Base-by-base conservation (phyloP, 2,113 vertebrate genomes). In the Thalassoma bifasciatum region DNA sequence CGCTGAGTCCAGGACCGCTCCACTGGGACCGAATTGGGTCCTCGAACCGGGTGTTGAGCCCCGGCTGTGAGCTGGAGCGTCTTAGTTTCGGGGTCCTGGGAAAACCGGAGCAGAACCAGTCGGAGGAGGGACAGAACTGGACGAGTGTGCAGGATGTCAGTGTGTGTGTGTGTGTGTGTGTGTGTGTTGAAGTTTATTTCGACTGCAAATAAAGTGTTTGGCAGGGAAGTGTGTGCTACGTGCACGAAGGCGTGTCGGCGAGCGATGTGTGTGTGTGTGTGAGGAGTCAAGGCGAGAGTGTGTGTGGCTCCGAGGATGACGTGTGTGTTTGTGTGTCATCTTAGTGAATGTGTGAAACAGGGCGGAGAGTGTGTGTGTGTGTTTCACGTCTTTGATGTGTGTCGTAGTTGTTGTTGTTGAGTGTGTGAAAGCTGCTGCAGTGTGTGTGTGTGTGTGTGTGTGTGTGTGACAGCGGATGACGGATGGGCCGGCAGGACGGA, bases 381-480 rank as follows among this genome's bases (percentile, higher is more conserved):
- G 19, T 76, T 79, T 68, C 63, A 50, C 5, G 67, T 52, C 84
- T 88, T 84, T 86, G 85, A 80, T 86, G 77, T 71, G 37, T 63
- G 68, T 51, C 51, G 40, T 57, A 13, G 24, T 75, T 11, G 88
- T 89, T 77, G 63, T 84, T 76, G 64, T 67, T 16, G 38, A 84
- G 82, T 87, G 81, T 87, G 79, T 88, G 83, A 81, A 85, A 75
- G 68, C 83, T 54, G 38, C n/a, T 70, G 76, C 37, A 70, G 57
- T 30, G 30, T 30, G 30, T 30, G 30, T 30, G 56, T 58, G 30
- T 58, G 30, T 58, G 85, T 91, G 93, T 96, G 95, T 96, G 95
- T 95, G 94, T 92, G 95, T 91, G 95, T 95, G 95, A 92, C 95
- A 95, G 91, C 92, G 19, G 93, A 98, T 97, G 97, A 98, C 95